These are phyloP conservation scores for Neogale vison DNA, from an alignment of 2,113 vertebrate genomes.

Conservation along the genomic window DNA sequence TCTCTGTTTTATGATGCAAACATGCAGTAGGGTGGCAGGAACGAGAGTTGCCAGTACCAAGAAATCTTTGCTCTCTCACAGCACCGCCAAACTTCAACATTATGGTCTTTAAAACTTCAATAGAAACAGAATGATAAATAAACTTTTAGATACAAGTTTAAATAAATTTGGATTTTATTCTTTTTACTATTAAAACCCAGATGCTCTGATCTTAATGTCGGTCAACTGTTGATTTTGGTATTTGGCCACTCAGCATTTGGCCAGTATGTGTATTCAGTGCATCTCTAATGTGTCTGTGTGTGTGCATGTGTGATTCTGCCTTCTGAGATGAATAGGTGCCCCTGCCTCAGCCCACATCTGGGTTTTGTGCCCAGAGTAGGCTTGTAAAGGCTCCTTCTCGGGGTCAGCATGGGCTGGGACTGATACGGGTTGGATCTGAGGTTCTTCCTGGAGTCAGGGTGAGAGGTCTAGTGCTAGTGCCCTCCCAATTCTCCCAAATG, in stretches of 20 bases:
- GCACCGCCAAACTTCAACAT: neutral
- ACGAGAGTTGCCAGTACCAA: fast-evolving
- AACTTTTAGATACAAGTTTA: neutral
- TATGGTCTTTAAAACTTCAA: neutral
- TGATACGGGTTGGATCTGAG: neutral
- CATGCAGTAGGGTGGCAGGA: fast-evolving
- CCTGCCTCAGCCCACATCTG: neutral
- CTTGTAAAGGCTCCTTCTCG: too few species aligned
- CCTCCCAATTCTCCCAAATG: neutral
- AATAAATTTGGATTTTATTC: neutral
- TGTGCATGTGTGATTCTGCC: neutral
- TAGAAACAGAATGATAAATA: neutral
- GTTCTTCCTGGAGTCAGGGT: neutral
- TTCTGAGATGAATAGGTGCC: neutral
- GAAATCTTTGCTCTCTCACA: neutral
- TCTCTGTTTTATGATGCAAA: neutral
- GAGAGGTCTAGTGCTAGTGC: neutral
- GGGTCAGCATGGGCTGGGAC: neutral
- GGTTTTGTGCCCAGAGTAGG: fast-evolving
- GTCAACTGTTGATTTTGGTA: neutral
- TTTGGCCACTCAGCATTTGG: neutral
- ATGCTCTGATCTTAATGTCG: neutral
- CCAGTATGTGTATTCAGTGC: fast-evolving
- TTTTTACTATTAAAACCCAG: neutral
- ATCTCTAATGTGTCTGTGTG: fast-evolving